Evolutionary conservation across 1,140 invertebrate species (phyloP).

Genomic region (Charaxes varanes): DNA sequence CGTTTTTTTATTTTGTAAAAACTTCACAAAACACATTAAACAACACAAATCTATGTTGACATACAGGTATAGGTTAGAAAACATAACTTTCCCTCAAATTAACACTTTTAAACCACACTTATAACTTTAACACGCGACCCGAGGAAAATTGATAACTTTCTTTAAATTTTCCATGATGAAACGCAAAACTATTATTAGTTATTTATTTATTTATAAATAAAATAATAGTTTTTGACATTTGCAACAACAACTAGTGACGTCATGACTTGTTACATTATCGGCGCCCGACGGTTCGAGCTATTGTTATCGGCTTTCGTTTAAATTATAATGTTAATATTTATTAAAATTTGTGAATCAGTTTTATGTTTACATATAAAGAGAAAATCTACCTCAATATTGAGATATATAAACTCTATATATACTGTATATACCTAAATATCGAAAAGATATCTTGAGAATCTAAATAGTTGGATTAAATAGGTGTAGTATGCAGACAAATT

Average conservation of each 20-base stretch:
- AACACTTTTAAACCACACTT: background rate
- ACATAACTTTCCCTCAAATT: background rate
- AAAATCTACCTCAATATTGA: too few species aligned
- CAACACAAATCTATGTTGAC: conserved; percentile 1
- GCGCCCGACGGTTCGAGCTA: too few species aligned
- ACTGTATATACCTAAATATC: too few species aligned
- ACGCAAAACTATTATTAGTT: background rate
- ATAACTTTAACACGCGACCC: background rate
- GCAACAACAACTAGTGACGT: conserved; percentile 34
- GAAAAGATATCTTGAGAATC: too few species aligned
- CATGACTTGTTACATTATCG: conserved; percentile 2
- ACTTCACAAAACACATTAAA: conserved; percentile 10
- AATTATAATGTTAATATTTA: background rate
- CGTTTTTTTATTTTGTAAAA: conserved; percentile 11
- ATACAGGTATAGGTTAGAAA: conserved; percentile 17
- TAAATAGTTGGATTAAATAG: too few species aligned
- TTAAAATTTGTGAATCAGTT: background rate
- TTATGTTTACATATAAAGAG: background rate
- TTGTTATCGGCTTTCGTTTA: background rate
- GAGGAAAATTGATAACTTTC: background rate
- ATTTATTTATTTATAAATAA: conserved; percentile 18
- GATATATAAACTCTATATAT: too few species aligned
- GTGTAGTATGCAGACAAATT: too few species aligned
- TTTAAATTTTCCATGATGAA: background rate
- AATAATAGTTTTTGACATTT: conserved; percentile 26